Evolutionary conservation across 2,888 invertebrate genomes (phyloP).

Genomic region (Linyphia triangularis): DNA sequence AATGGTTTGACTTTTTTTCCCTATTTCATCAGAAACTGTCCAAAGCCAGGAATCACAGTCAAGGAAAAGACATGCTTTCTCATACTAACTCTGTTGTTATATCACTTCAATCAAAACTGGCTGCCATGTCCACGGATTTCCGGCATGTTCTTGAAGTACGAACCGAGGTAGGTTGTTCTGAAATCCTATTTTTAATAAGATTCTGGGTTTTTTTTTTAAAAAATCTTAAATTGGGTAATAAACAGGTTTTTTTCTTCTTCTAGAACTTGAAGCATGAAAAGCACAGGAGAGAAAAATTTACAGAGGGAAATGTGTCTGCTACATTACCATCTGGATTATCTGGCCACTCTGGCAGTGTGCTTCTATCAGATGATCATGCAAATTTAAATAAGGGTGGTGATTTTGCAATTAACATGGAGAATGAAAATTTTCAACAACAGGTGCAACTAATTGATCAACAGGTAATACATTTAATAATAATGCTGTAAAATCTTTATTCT

Average conservation of each 20-base stretch:
- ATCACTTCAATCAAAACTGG: conserved; percentile 90
- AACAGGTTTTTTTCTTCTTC: neutral
- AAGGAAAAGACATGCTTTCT: conserved; percentile 55
- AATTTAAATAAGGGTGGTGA: conserved; percentile 78
- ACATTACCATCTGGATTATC: conserved; percentile 79
- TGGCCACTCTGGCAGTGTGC: conserved; percentile 79
- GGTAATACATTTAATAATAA: conserved; percentile 81
- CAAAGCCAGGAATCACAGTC: conserved; percentile 7
- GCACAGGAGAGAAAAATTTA: conserved; percentile 93
- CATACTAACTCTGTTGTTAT: conserved; percentile 44
- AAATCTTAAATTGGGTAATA: neutral
- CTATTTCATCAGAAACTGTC: conserved; percentile 16
- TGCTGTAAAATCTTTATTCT: no score
- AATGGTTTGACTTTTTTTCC: neutral
- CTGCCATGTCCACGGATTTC: conserved; percentile 98
- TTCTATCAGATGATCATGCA: conserved; percentile 81
- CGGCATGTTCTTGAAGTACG: conserved; percentile 98
- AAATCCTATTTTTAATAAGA: neutral
- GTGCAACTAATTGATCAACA: conserved; percentile 88
- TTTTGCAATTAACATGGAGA: conserved; percentile 92
- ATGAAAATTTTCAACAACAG: conserved; percentile 82
- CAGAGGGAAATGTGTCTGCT: conserved; percentile 83
- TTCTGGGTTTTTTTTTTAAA: neutral
- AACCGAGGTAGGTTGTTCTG: conserved; percentile 85
- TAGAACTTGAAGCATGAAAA: conserved; percentile 97